Evolutionary conservation across 1,140 invertebrate species (phyloP).

Genomic region (Harpegnathos saltator): DNA sequence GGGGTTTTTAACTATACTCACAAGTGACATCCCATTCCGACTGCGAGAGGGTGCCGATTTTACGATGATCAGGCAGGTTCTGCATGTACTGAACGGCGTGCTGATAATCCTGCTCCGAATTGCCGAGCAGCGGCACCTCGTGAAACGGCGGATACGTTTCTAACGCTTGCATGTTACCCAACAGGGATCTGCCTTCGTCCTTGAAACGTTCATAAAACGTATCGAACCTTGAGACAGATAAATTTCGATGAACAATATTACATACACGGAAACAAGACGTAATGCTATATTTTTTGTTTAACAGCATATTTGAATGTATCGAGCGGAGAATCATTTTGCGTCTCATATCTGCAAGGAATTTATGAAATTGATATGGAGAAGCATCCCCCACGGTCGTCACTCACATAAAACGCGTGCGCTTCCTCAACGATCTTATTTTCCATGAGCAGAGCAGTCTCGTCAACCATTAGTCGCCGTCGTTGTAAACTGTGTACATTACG

Average conservation of each 20-base stretch:
- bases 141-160: conserved; percentile 87
- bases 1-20: conserved; percentile 85
- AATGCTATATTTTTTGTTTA: too few species aligned
- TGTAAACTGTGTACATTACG: too few species aligned
- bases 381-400: too few species aligned
- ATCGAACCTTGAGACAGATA: conserved; percentile 91
- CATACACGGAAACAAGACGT: not conserved
- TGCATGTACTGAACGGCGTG: conserved; percentile 89
- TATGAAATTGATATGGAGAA: too few species aligned
- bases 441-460: too few species aligned
- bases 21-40: conserved; percentile 97
- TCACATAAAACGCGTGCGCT: too few species aligned
- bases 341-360: too few species aligned
- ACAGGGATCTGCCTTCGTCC: conserved; percentile 84
- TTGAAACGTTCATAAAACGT: conserved; percentile 91
- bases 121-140: conserved; percentile 87
- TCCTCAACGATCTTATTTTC: too few species aligned
- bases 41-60: conserved; percentile 93
- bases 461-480: too few species aligned
- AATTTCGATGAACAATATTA: not conserved
- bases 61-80: conserved; percentile 81
- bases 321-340: too few species aligned
- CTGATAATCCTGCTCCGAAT: conserved; percentile 89
- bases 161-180: conserved; percentile 90
- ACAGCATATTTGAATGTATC: too few species aligned